Percentiles rank a stretch among this genome's conserved stretches.
Conservation (phyloP, 2,113 vertebrate species). For the Pterocles gutturalis region DNA sequence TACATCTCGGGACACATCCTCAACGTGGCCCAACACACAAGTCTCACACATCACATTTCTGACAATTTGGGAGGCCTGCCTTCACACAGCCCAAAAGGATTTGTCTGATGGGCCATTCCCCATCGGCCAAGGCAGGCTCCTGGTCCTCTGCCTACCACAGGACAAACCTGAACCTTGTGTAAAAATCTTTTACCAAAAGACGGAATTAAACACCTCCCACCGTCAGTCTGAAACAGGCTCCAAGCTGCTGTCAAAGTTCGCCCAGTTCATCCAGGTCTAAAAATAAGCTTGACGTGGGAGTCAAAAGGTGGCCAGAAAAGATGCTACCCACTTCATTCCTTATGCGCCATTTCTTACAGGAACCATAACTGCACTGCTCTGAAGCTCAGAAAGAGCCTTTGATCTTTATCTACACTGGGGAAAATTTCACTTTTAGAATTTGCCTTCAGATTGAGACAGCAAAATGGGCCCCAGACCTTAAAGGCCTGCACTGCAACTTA, state of each 20-base stretch:
- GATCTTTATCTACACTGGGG: not conserved
- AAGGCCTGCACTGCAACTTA: not conserved
- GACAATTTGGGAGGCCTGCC: not conserved
- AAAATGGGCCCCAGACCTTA: not conserved
- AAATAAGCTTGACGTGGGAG: not conserved
- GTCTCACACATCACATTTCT: not conserved
- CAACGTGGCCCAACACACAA: not conserved
- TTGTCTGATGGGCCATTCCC: not conserved
- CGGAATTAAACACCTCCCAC: not conserved
- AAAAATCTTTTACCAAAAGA: not conserved
- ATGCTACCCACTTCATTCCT: not conserved
- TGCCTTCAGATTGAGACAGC: not conserved
- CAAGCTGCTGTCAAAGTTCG: not conserved
- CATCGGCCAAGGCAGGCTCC: not conserved
- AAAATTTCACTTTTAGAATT: not conserved
- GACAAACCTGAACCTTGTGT: not conserved
- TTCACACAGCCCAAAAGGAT: not conserved
- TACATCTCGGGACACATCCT: not conserved
- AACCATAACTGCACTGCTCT: not conserved
- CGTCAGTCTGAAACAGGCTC: not conserved
- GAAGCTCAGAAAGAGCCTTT: not conserved
- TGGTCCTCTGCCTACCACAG: not conserved
- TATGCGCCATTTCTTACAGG: not conserved
- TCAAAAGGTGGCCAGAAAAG: not conserved
- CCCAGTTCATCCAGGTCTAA: not conserved